Percentiles rank a stretch among this genome's conserved stretches.
Conservation (phyloP, 2,113 vertebrate genomes). For the Thymallus thymallus region DNA sequence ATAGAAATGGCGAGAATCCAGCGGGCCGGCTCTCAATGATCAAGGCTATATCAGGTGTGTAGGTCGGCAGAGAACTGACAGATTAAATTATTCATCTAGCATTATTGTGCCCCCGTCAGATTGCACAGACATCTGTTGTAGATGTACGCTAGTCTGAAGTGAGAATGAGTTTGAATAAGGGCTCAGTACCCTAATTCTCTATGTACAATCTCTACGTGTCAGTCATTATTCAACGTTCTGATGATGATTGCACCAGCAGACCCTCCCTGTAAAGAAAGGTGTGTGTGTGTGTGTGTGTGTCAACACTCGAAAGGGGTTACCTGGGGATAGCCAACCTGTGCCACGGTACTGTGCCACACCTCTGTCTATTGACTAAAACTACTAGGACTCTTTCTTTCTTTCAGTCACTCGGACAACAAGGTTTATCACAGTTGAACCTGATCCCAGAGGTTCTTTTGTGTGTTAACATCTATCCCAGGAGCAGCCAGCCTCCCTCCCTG, state of each 20-base stretch:
- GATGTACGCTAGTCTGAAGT: not conserved
- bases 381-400: constrained; percentile 1
- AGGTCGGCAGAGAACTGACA: constrained; percentile 19
- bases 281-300: constrained; percentile 26
- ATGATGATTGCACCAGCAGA: not conserved
- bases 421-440: constrained; percentile 68
- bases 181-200: no score
- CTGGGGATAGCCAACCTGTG: constrained; percentile 52
- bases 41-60: not conserved
- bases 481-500: constrained; percentile 47
- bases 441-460: constrained; percentile 63
- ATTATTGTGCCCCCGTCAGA: constrained; percentile 9
- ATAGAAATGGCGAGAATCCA: no score
- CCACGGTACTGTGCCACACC: constrained; percentile 23
- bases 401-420: constrained; percentile 51
- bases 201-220: not conserved
- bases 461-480: constrained; percentile 64
- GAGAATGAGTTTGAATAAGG: no score
- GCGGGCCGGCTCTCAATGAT: no score
- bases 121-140: constrained; percentile 21
- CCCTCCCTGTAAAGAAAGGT: constrained; percentile 14
- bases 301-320: constrained; percentile 42
- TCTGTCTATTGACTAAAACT: constrained; percentile 37
- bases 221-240: not conserved
- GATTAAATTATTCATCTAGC: constrained; percentile 36